Percentiles rank a stretch among this genome's conserved stretches.
These are phyloP conservation scores for Anhinga anhinga DNA, from an alignment of 2,113 vertebrate genomes.

Conservation along the genomic window DNA sequence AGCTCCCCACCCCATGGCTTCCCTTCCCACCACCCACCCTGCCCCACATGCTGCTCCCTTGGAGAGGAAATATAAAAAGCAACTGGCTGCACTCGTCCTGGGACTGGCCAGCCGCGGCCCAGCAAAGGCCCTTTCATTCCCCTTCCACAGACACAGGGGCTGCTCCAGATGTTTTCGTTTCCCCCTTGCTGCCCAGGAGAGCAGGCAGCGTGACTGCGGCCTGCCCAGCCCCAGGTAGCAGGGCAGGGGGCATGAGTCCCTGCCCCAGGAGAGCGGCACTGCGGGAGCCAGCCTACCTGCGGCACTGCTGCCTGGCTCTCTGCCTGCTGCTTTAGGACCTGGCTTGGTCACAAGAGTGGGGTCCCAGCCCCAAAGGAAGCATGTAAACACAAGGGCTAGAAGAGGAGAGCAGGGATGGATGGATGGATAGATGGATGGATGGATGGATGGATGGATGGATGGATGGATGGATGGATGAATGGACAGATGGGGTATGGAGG, in stretches of 20 bases:
- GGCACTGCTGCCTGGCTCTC: background rate
- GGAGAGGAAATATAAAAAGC: conserved; percentile 51
- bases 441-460: background rate
- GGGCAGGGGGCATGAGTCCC: background rate
- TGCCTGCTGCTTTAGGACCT: background rate
- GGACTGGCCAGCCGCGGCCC: background rate
- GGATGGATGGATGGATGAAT: background rate
- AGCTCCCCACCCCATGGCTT: background rate
- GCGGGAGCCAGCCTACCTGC: background rate
- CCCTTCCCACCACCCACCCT: background rate
- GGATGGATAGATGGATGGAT: background rate
- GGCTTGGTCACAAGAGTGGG: background rate
- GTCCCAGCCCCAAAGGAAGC: background rate
- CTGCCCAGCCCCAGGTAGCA: background rate
- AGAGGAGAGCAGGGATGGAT: background rate
- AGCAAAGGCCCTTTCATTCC: conserved; percentile 54
- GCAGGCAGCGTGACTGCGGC: background rate
- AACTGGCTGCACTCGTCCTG: background rate
- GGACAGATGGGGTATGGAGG: background rate
- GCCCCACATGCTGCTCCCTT: background rate
- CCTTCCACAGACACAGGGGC: conserved; percentile 24
- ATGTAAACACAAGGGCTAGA: background rate
- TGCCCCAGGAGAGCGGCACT: background rate
- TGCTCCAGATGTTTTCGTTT: conserved; percentile 50
- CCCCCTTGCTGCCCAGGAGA: background rate